These are phyloP conservation scores for Alouatta palliata DNA, from an alignment of 2,113 vertebrate genomes.

Conservation along the genomic window DNA sequence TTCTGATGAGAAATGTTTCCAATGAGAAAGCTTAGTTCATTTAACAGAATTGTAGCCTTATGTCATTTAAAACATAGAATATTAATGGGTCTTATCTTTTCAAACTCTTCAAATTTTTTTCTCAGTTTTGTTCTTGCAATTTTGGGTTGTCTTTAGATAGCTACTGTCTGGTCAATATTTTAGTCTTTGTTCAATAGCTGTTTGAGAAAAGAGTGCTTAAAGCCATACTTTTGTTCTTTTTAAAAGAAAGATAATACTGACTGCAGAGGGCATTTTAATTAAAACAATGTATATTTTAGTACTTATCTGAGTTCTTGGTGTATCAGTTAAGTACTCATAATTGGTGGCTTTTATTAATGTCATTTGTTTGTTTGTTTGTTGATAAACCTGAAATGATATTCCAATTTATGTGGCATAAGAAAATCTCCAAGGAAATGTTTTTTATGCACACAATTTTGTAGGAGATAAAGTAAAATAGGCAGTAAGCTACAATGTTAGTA, in stretches of 20 bases:
- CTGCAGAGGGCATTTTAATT: neutral
- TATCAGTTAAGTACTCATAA: neutral
- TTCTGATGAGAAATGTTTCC: neutral
- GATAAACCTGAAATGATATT: neutral
- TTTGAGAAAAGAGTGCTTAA: neutral
- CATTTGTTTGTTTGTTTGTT: neutral
- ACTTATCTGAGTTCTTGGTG: neutral
- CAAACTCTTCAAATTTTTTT: neutral
- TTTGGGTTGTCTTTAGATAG: neutral
- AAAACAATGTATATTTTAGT: slow-evolving; percentile 16
- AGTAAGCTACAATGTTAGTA: neutral
- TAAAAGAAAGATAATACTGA: neutral
- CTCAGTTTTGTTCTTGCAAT: neutral
- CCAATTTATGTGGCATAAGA: neutral
- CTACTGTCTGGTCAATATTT: slow-evolving; percentile 24
- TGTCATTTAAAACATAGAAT: slow-evolving; percentile 7
- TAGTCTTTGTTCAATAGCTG: neutral
- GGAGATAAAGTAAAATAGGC: neutral
- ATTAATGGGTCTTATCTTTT: neutral
- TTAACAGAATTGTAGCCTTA: neutral
- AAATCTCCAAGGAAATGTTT: neutral
- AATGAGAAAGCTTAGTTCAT: neutral
- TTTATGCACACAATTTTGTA: neutral
- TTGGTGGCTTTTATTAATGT: neutral
- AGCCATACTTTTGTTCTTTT: neutral